A percentile compares a stretch with the other conserved stretches of the same genome.
These are phyloP conservation scores for Homalodisca vitripennis DNA, from an alignment of 1,140 invertebrate species.

Conservation along the genomic window DNA sequence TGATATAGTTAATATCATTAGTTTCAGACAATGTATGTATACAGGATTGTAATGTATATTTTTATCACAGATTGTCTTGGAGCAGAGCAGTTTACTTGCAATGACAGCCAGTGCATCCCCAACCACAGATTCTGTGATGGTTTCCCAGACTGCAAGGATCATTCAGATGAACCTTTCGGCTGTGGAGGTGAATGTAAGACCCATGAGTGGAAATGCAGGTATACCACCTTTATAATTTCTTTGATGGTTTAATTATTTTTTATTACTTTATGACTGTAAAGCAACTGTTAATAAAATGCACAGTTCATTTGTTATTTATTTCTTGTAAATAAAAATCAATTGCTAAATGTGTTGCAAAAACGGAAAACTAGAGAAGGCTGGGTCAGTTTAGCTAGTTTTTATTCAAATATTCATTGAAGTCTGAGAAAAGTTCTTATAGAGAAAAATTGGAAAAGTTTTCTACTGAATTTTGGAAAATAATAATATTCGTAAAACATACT, in stretches of 20 bases:
- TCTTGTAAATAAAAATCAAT: background rate
- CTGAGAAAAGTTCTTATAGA: too few relatives aligned
- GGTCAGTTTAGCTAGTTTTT: background rate
- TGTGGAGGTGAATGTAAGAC: conserved; percentile 56
- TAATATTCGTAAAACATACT: too few relatives aligned
- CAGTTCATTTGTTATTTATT: background rate
- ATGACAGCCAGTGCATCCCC: conserved; percentile 60
- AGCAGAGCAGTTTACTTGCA: conserved; percentile 56
- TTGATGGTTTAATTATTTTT: background rate
- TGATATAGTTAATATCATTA: too few relatives aligned
- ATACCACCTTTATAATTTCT: too few relatives aligned
- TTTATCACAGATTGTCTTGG: conserved; percentile 54
- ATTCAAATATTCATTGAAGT: background rate
- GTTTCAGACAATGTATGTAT: too few relatives aligned
- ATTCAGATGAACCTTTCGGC: conserved; percentile 64
- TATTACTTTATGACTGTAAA: background rate
- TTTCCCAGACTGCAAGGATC: conserved; percentile 61
- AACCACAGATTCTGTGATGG: conserved; percentile 63
- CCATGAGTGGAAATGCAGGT: conserved; percentile 57
- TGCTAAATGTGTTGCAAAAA: background rate
- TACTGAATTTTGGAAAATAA: too few relatives aligned
- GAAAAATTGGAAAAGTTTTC: too few relatives aligned
- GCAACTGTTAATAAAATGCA: background rate
- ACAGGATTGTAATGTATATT: too few relatives aligned
- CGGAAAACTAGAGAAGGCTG: background rate